These are phyloP conservation scores for Amaurobius ferox DNA, from an alignment of 2,888 invertebrate species.

Conservation along the genomic window DNA sequence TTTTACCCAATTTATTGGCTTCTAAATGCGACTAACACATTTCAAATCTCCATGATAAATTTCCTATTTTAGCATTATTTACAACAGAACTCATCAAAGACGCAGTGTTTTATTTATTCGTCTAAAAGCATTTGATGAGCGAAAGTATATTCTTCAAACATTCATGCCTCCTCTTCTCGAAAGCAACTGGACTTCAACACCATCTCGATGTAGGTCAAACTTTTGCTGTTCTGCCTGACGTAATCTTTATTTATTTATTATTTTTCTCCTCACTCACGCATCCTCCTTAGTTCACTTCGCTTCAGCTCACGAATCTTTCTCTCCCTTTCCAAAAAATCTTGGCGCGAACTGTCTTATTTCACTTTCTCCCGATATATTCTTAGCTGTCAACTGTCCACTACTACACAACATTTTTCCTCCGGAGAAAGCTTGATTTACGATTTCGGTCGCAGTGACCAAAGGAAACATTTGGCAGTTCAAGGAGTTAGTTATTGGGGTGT, in stretches of 20 bases:
- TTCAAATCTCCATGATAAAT: no score
- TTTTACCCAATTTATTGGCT: no score
- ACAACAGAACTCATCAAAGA: no score
- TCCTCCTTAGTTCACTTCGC: background rate
- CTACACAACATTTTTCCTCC: slow-evolving; percentile 8
- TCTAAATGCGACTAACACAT: no score
- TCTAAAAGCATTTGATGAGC: no score
- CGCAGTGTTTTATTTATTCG: no score
- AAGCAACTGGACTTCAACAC: background rate
- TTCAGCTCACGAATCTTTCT: background rate
- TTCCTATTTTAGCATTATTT: no score
- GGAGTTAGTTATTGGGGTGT: background rate
- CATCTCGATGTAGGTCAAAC: slow-evolving; percentile 43
- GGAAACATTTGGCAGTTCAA: background rate
- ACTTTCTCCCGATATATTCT: background rate
- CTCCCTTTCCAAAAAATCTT: background rate
- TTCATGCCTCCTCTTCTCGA: background rate
- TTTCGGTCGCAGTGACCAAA: slow-evolving; percentile 11
- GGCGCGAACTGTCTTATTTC: background rate
- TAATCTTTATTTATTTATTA: slow-evolving; percentile 9
- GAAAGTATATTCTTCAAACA: background rate
- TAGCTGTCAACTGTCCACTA: background rate
- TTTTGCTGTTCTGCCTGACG: slow-evolving; percentile 26
- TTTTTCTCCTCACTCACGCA: slow-evolving; percentile 17
- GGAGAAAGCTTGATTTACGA: slow-evolving; percentile 49